phyloP scores from a whole-genome alignment of 2,797 vertebrate species.

The Falco cherrug region DNA sequence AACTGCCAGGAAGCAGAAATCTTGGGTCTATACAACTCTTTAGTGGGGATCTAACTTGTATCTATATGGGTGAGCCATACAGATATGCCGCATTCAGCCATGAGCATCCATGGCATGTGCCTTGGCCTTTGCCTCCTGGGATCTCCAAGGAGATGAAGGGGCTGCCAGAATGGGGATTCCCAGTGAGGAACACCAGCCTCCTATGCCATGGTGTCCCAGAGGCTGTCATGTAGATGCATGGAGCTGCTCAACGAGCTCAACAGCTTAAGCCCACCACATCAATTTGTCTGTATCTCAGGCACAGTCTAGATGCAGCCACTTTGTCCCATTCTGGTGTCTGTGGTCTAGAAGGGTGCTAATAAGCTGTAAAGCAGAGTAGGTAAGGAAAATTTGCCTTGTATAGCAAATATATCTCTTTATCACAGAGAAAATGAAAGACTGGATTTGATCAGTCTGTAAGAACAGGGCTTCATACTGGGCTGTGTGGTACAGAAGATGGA shows the following conservation, averaged over 20 bases:
- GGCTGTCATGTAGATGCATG: background rate
- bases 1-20: background rate
- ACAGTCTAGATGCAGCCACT: background rate
- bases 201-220: background rate
- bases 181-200: background rate
- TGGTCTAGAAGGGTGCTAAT: background rate
- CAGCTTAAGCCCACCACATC: background rate
- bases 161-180: background rate
- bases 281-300: background rate
- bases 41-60: background rate
- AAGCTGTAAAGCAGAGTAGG: background rate
- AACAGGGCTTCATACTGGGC: background rate
- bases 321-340: background rate
- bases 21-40: background rate
- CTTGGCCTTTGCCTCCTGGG: background rate
- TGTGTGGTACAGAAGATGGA: background rate
- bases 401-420: background rate
- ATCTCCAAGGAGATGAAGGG: background rate
- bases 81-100: background rate
- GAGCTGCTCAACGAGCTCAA: background rate
- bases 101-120: background rate
- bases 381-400: background rate
- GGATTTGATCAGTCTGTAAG: background rate
- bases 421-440: background rate
- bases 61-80: background rate